Base-by-base conservation (phyloP, 2,888 invertebrate genomes). In the Tuberolachnus salignus region DNA sequence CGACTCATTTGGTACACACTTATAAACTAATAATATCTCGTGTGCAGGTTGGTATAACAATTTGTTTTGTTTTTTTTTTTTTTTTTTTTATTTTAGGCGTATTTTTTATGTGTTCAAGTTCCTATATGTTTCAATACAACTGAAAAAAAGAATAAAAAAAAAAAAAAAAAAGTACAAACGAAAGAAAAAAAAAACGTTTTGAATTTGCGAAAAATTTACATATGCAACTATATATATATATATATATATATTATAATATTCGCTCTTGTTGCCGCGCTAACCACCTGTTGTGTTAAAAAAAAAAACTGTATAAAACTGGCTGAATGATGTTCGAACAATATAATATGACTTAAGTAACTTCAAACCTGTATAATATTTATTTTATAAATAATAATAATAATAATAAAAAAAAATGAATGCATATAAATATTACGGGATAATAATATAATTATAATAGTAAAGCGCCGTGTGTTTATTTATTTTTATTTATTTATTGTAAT, bases 101-200 rank as follows among this genome's bases (percentile, higher is more conserved):
- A 72, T 61, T 72, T 46, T 72, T 53, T 73, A 63, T 64, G 73
- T 64, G 23, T 74, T 74, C 63, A 64, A 74, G 73, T 74, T 74
- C 73, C 73, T 74, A 63, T 67, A 16, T n/a, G 63, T 73, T 63
- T 73, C 51, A 73, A 73, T 13, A 42, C 63, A n/a, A 63, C 34
- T 73, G 34, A 26, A 61, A n/a, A n/a, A n/a, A 61, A 34, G 26
- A 51, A n/a, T 51, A 21, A 23, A 53, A 69, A 34, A 55, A 55
- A n/a, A 70, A 21, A 13, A 23, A 53, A 67, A 16, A 70, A 59
- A 73, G 42, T 73, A 73, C 63, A 73, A 73, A 73, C 51, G 63
- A 73, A n/a, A 57, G 55, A 69, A 46, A 26, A 72, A 61, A 34
- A 72, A 49, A 26, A 71, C 71, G 59, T 72, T 72, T 49, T 23